Percentiles rank a stretch among this genome's conserved stretches.
Evolutionary conservation across 1,140 invertebrate genomes (phyloP).

Genomic region (Phenacoccus solenopsis): DNA sequence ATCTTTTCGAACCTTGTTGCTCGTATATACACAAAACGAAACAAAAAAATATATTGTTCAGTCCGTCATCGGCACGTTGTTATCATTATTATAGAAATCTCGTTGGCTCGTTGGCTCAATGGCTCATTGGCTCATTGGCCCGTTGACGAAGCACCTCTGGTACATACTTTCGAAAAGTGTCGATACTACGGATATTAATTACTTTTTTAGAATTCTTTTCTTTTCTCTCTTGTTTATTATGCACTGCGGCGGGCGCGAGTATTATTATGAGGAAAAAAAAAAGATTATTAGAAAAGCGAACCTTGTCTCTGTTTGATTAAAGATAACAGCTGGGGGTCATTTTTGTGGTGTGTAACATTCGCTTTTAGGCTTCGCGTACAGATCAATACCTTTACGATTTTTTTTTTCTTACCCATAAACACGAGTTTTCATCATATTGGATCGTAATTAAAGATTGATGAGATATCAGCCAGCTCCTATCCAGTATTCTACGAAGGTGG

Average conservation of each 20-base stretch:
- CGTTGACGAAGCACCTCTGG: background rate
- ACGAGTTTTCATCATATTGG: no score
- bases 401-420: no score
- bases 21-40: background rate
- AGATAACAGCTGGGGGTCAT: background rate
- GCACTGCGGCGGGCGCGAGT: no score
- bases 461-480: no score
- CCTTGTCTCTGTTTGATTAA: background rate
- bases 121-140: background rate
- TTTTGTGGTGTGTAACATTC: background rate
- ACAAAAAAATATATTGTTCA: background rate
- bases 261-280: background rate
- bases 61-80: background rate
- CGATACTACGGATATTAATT: background rate
- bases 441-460: no score
- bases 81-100: background rate
- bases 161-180: background rate
- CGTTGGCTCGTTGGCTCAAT: background rate
- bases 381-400: background rate
- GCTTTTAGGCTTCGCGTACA: background rate
- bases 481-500: no score
- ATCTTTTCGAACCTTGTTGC: background rate
- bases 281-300: background rate
- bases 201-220: background rate
- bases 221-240: background rate